Conservation (phyloP, 1,140 invertebrate species). For the Neelides sp. region DNA sequence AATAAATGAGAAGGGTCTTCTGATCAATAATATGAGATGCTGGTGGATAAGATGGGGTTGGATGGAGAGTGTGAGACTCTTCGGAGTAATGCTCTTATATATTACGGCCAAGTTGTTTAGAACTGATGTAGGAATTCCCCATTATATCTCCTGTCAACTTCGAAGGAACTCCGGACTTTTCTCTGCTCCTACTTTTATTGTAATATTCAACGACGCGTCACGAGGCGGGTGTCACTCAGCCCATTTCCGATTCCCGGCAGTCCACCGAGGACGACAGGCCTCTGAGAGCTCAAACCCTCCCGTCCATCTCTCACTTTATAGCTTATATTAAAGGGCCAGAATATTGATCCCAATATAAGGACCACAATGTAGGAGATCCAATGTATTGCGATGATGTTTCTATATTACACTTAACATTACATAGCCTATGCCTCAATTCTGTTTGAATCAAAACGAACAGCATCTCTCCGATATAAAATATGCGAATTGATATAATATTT, state of each 20-base stretch:
- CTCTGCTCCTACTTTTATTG: constrained; percentile 19
- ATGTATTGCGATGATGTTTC: too few relatives aligned
- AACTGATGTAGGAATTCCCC: neutral
- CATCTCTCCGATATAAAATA: too few relatives aligned
- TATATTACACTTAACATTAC: too few relatives aligned
- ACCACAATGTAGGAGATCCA: too few relatives aligned
- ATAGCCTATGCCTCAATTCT: too few relatives aligned
- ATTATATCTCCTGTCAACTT: constrained; percentile 11
- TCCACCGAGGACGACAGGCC: neutral
- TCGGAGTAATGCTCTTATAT: neutral
- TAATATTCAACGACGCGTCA: constrained; percentile 30
- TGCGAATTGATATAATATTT: too few relatives aligned
- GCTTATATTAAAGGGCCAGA: too few relatives aligned
- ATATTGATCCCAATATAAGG: too few relatives aligned
- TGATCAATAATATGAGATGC: constrained; percentile 14
- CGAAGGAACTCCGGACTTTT: constrained; percentile 8
- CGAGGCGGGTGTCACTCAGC: constrained; percentile 28
- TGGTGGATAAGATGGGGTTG: neutral
- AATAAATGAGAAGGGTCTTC: constrained; percentile 7
- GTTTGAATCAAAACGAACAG: too few relatives aligned
- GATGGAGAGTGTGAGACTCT: neutral
- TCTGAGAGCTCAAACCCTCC: constrained; percentile 4
- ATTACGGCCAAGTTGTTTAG: neutral
- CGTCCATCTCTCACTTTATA: constrained; percentile 2
- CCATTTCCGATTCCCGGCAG: constrained; percentile 27